phyloP scores from a whole-genome alignment of 1,140 invertebrate species.

The Arion vulgaris region DNA sequence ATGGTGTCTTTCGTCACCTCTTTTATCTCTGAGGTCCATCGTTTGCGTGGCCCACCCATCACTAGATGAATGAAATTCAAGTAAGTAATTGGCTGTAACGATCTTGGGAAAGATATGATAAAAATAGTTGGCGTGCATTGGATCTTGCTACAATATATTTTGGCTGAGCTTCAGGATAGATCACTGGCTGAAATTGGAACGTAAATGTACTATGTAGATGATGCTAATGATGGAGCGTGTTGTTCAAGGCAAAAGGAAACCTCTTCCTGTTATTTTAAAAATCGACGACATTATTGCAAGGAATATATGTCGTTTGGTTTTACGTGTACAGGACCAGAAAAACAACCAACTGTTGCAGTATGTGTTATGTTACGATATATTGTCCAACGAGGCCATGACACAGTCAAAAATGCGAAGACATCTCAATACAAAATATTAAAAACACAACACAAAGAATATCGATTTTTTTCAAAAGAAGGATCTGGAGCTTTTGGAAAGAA shows the following conservation, averaged over 20 bases:
- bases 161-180: not conserved
- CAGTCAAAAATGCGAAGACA: not conserved
- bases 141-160: not conserved
- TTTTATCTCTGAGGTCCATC: no score
- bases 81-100: no score
- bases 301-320: not conserved
- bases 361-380: not conserved
- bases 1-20: no score
- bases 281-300: not conserved
- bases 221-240: not conserved
- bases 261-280: not conserved
- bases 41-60: no score
- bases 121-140: no score
- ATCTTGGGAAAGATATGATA: no score
- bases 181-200: not conserved
- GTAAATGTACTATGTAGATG: not conserved
- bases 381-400: not conserved
- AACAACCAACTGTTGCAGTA: not conserved
- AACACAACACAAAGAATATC: not conserved
- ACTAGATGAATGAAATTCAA: no score
- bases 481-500: not conserved
- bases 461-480: not conserved
- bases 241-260: not conserved
- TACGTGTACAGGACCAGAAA: not conserved
- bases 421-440: not conserved